phyloP scores from a whole-genome alignment of 1,140 invertebrate genomes.

The Ceratina australensis region DNA sequence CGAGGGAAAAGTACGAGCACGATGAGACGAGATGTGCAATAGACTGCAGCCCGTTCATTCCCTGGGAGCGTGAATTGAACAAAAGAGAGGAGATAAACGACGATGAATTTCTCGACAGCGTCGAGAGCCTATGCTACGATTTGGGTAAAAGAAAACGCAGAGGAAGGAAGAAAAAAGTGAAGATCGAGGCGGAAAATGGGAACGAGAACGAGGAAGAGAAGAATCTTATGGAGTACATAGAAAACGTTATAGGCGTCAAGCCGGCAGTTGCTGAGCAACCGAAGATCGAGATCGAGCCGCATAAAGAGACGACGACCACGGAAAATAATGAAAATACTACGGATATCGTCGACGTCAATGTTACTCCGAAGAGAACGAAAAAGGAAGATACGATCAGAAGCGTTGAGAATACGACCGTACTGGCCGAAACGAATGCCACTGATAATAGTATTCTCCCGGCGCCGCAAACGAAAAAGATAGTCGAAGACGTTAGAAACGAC shows the following conservation, averaged over 20 bases:
- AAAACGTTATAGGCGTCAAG: neutral
- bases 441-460: neutral
- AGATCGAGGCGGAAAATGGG: neutral
- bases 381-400: no score
- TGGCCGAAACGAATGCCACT: no score
- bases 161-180: slow-evolving; percentile 37
- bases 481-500: neutral
- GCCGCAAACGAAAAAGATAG: neutral
- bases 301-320: neutral
- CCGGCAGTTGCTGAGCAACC: no score
- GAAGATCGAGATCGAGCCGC: neutral
- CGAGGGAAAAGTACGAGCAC: neutral
- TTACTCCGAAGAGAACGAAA: no score
- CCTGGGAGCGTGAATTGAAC: slow-evolving; percentile 57
- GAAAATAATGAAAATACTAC: neutral
- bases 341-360: no score
- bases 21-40: slow-evolving; percentile 10
- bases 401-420: no score
- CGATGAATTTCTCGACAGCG: slow-evolving; percentile 54
- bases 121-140: slow-evolving; percentile 55
- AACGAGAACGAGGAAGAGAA: neutral
- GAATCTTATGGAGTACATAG: neutral
- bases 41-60: slow-evolving; percentile 31
- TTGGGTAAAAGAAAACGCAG: slow-evolving; percentile 45
- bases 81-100: slow-evolving; percentile 58